A percentile compares a stretch with the other conserved stretches of the same genome.
Conservation (phyloP, 2,797 vertebrate genomes). For the Sphenopsis melanotis region DNA sequence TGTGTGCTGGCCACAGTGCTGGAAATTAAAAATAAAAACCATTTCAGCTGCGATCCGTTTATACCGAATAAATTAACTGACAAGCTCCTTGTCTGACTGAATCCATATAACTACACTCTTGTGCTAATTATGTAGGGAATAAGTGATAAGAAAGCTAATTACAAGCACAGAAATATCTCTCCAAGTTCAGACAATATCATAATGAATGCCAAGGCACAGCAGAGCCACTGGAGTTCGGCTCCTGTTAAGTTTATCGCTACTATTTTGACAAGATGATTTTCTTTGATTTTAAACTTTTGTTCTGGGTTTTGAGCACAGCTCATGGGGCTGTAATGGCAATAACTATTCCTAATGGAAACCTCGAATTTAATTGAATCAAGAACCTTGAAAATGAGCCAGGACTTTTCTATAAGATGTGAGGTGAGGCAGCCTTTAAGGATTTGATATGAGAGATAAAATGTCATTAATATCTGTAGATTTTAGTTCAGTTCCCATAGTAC, state of each 20-base stretch:
- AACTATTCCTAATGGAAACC: background rate
- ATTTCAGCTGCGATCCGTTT: background rate
- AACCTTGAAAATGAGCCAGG: conserved; percentile 25
- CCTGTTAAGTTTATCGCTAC: conserved; percentile 31
- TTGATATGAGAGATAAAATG: background rate
- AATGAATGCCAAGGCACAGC: conserved; percentile 26
- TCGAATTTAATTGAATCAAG: conserved; percentile 38
- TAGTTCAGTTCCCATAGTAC: background rate
- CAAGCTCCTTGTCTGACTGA: conserved; percentile 17
- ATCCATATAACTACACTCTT: background rate
- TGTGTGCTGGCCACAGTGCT: background rate
- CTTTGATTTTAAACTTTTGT: conserved; percentile 52
- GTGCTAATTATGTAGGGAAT: conserved; percentile 56
- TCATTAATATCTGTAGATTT: background rate
- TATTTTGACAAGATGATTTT: conserved; percentile 51
- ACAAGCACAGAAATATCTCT: conserved; percentile 54
- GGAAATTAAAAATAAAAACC: conserved; percentile 2
- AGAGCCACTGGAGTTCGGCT: background rate
- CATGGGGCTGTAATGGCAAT: background rate
- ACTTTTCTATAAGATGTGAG: background rate
- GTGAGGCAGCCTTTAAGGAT: background rate
- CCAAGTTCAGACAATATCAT: conserved; percentile 34
- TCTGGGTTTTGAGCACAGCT: background rate
- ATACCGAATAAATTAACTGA: background rate
- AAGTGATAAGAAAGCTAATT: conserved; percentile 60